phyloP scores from a whole-genome alignment of 2,797 vertebrate species.

The Phrynocephalus vlangalii region DNA sequence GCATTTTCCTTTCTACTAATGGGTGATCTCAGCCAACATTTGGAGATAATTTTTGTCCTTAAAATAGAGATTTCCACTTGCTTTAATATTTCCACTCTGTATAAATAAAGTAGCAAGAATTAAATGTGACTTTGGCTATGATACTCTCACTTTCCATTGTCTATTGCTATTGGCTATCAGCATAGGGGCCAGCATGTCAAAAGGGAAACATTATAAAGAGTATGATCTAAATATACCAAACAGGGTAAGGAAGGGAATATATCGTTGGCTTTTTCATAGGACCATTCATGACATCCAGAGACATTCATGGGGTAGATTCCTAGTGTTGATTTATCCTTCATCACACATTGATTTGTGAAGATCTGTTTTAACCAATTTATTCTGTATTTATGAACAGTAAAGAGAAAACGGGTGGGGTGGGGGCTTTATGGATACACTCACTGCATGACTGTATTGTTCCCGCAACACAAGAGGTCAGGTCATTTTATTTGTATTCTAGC shows the following conservation, averaged over 20 bases:
- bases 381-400: fast-evolving
- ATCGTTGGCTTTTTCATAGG: not conserved
- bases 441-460: not conserved
- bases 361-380: not conserved
- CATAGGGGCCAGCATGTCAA: not conserved
- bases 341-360: not conserved
- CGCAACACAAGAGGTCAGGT: constrained; percentile 3
- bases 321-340: not conserved
- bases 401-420: not conserved
- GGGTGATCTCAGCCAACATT: too few species aligned
- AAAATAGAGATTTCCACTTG: too few species aligned
- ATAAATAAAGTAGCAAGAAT: not conserved
- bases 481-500: constrained; percentile 6
- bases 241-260: not conserved
- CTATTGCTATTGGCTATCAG: not conserved
- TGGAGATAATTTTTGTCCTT: too few species aligned
- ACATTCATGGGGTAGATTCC: not conserved
- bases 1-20: too few species aligned
- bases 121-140: not conserved
- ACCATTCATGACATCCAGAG: not conserved
- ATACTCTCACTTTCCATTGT: not conserved
- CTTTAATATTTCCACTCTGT: too few species aligned
- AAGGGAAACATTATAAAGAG: not conserved
- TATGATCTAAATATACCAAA: not conserved
- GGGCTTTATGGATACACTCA: not conserved